Percentiles rank a stretch among this genome's conserved stretches.
Evolutionary conservation across 1,140 invertebrate genomes (phyloP).

Genomic region (Hyphantria cunea): DNA sequence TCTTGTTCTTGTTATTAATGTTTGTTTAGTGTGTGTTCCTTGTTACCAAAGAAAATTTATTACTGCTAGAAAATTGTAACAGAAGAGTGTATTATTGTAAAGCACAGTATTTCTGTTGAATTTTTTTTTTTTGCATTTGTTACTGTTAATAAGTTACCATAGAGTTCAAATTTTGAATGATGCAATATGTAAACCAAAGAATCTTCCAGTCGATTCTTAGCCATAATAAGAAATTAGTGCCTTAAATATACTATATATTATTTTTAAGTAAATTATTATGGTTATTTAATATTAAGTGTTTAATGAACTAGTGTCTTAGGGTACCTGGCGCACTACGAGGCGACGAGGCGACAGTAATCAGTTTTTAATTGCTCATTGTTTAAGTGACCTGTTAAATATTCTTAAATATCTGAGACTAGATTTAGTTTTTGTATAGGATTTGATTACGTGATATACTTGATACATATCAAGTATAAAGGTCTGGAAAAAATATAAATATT

Average conservation of each 20-base stretch:
- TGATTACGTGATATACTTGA: too few relatives aligned
- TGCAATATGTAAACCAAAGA: constrained; percentile 75
- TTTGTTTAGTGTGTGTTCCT: constrained; percentile 77
- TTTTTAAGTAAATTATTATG: constrained; percentile 60
- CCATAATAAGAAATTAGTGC: constrained; percentile 64
- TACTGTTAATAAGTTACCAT: constrained; percentile 77
- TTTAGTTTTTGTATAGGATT: too few relatives aligned
- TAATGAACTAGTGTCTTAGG: background rate
- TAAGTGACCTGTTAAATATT: too few relatives aligned
- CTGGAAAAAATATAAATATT: too few relatives aligned
- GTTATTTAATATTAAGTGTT: constrained; percentile 42
- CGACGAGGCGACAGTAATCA: background rate
- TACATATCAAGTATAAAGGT: too few relatives aligned
- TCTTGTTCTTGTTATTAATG: constrained; percentile 77
- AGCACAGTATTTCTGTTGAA: constrained; percentile 59
- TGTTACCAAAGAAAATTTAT: constrained; percentile 78
- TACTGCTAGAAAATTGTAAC: constrained; percentile 45
- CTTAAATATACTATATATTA: constrained; percentile 55
- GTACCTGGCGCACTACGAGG: too few relatives aligned
- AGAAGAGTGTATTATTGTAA: constrained; percentile 56
- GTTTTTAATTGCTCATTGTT: background rate
- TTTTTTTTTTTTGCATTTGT: constrained; percentile 76
- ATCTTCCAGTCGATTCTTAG: constrained; percentile 73
- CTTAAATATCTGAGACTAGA: too few relatives aligned
- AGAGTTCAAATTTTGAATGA: constrained; percentile 70